These are phyloP conservation scores for Haemorhous mexicanus DNA, from an alignment of 2,113 vertebrate genomes.

Conservation along the genomic window DNA sequence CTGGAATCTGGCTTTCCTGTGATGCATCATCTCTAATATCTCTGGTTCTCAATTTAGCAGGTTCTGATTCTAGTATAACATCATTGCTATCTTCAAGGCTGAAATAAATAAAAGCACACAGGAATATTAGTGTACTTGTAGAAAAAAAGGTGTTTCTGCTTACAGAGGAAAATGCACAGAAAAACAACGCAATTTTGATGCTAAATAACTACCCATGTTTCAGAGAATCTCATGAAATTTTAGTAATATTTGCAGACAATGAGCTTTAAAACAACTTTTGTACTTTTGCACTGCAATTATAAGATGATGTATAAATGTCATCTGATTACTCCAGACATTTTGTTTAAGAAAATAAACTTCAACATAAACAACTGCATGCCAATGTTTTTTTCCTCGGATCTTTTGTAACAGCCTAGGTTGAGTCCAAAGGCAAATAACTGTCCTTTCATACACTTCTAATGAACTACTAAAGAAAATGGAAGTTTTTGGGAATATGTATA, in stretches of 20 bases:
- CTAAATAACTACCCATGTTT: background rate
- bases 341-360: background rate
- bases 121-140: background rate
- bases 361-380: background rate
- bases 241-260: background rate
- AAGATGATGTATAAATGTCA: background rate
- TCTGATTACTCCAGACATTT: background rate
- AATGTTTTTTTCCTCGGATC: background rate
- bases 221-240: background rate
- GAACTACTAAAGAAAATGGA: background rate
- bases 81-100: slow-evolving; percentile 20
- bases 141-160: background rate
- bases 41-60: background rate
- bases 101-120: slow-evolving; percentile 5
- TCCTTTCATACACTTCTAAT: background rate
- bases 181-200: background rate
- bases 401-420: background rate
- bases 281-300: background rate
- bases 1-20: background rate
- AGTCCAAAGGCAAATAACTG: background rate
- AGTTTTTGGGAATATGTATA: background rate
- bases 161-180: background rate
- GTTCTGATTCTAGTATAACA: background rate
- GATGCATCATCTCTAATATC: background rate
- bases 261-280: background rate